Evolutionary conservation across 2,113 vertebrate genomes (phyloP).

Genomic region (Sander lucioperca): DNA sequence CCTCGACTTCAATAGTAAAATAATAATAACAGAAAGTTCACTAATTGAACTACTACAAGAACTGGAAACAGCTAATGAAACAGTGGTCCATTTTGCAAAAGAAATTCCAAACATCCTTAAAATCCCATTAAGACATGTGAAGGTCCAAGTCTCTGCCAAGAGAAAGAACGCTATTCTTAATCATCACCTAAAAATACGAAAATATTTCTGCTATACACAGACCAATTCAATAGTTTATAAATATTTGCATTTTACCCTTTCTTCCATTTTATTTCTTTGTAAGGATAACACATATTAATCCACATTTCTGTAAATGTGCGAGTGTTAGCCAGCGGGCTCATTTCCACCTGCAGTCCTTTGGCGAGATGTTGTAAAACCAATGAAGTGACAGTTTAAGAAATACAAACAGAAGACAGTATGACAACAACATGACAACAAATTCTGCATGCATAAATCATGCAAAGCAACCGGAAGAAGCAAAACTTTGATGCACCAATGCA

Average conservation of each 20-base stretch:
- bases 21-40: not conserved
- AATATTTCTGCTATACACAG: not conserved
- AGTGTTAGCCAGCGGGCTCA: not conserved
- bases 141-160: not conserved
- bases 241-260: not conserved
- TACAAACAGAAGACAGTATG: not conserved
- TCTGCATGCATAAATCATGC: not conserved
- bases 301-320: not conserved
- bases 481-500: not conserved
- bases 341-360: not conserved
- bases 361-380: not conserved
- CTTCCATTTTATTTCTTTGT: not conserved
- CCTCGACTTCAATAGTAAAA: not conserved
- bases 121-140: not conserved
- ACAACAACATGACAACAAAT: not conserved
- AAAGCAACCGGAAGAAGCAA: not conserved
- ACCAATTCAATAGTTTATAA: not conserved
- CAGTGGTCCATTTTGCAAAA: conserved; percentile 14
- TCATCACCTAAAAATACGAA: not conserved
- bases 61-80: conserved; percentile 15
- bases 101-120: not conserved
- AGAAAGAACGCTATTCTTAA: not conserved
- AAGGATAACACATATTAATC: not conserved
- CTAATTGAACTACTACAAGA: not conserved
- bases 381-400: not conserved